Base-by-base conservation (phyloP, 2,113 vertebrate genomes). In the Vulpes vulpes region DNA sequence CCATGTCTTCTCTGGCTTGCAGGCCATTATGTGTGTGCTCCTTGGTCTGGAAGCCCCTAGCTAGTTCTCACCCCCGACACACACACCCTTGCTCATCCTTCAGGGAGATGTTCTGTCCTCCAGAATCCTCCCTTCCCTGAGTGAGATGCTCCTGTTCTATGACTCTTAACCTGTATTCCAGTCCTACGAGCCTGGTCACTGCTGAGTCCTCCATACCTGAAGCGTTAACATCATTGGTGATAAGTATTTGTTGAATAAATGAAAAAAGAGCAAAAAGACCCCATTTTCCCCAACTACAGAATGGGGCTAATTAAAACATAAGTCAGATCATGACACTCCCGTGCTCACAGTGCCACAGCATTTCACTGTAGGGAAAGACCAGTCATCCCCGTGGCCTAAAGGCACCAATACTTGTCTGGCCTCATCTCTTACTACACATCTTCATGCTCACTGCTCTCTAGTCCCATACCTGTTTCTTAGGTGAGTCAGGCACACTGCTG, bases 251-350 rank as follows among this genome's bases (percentile, higher is more conserved):
- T 82, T 83, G 91, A 55, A 32, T 79, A 74, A 71, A 10, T 62
- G 32, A 80, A 27, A 67, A 20, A 82, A 91, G 86, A 91, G 82
- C 86, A 49, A 62, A n/a, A 20, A 51, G 55, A 95, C 59, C 23
- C 60, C 22, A 27, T 62, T 73, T 87, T 73, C 8, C 9, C 23
- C n/a, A 43, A 15, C 64, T 60, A 55, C 62, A 55, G 35, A 78
- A 27, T 69, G 65, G 14, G 43, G 15, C 64, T 62, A 57, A 49
- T 94, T 55, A 57, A 89, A 83, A 82, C 25, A 4, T 53, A n/a
- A 60, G 27, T 83, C 51, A 49, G n/a, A 71, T 23, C 43, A 3
- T 27, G 22, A 27, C 60, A 17, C 32, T 67, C 49, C 43, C 32
- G 0, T 59, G 30, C 65, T 38, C 64, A 25, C 57, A 38, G 4